Percentiles rank a stretch among this genome's conserved stretches.
These are phyloP conservation scores for Palythoa heliodiscus DNA, from an alignment of 92 coral and sea anemone species.

Conservation along the genomic window DNA sequence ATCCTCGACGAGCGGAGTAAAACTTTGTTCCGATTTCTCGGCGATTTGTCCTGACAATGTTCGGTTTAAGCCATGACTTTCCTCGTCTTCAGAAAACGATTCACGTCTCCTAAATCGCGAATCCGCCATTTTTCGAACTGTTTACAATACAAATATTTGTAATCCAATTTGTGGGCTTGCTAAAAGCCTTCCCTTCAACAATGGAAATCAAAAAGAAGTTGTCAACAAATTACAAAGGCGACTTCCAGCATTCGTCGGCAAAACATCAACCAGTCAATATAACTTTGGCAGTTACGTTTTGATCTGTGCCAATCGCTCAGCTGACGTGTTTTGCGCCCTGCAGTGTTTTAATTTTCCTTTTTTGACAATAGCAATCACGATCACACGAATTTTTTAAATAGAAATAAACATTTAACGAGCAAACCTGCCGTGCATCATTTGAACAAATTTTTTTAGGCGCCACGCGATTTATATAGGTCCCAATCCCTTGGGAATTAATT, in stretches of 20 bases:
- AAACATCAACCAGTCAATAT: neutral
- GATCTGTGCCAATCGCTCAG: neutral
- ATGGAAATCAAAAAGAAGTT: conserved; percentile 1
- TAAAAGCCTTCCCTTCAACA: neutral
- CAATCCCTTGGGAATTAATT: conserved; percentile 9
- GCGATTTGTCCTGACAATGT: conserved; percentile 62
- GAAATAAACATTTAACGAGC: neutral
- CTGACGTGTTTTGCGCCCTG: conserved; percentile 27
- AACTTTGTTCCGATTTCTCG: conserved; percentile 79
- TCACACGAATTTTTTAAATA: neutral
- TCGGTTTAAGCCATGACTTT: conserved; percentile 43
- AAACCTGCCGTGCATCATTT: neutral
- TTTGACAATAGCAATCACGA: neutral
- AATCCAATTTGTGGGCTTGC: conserved; percentile 11
- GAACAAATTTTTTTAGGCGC: conserved; percentile 28
- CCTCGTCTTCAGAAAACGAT: conserved; percentile 7
- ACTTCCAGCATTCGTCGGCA: conserved; percentile 18
- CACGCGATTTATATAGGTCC: conserved; percentile 6
- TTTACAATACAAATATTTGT: conserved; percentile 34
- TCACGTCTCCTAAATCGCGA: neutral
- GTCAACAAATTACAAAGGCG: conserved; percentile 26
- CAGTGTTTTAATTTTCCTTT: neutral
- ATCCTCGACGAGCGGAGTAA: conserved; percentile 91
- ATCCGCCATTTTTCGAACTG: conserved; percentile 23
- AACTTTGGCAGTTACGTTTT: neutral